Percentiles rank a stretch among this genome's conserved stretches.
Evolutionary conservation across 2,113 vertebrate species (phyloP).

Genomic region (Ptilorrhoa leucosticta): DNA sequence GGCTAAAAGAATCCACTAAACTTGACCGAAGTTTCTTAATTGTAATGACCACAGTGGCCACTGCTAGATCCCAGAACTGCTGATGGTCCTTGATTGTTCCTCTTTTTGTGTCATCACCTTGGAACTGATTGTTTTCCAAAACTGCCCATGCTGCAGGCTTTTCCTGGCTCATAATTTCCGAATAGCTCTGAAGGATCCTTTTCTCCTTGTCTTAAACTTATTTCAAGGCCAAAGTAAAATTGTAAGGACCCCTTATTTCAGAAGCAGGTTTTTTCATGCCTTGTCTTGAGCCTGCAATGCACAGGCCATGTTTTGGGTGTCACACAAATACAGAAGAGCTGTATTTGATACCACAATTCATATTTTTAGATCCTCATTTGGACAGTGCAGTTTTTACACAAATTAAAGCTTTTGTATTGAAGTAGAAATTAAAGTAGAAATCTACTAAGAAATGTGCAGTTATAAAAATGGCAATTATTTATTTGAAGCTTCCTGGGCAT

Average conservation of each 20-base stretch:
- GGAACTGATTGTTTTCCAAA: neutral
- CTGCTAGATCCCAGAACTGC: neutral
- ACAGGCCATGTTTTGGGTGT: neutral
- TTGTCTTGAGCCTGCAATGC: neutral
- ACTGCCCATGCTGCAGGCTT: neutral
- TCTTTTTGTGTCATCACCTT: neutral
- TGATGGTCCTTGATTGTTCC: neutral
- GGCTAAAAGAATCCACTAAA: neutral
- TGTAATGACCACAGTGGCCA: neutral
- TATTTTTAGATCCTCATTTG: neutral
- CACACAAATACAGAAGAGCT: neutral
- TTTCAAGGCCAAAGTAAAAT: neutral
- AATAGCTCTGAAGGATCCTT: neutral
- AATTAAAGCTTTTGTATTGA: neutral
- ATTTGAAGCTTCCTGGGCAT: neutral
- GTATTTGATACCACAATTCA: neutral
- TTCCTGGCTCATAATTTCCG: neutral
- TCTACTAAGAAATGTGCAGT: neutral
- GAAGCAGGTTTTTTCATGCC: neutral
- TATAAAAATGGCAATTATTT: neutral
- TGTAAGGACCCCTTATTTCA: neutral
- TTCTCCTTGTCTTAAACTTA: neutral
- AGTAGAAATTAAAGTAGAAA: neutral
- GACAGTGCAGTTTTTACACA: neutral
- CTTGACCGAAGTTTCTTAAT: neutral